Evolutionary conservation across 2,888 invertebrate species (phyloP).

Genomic region (Oscheius onirici): DNA sequence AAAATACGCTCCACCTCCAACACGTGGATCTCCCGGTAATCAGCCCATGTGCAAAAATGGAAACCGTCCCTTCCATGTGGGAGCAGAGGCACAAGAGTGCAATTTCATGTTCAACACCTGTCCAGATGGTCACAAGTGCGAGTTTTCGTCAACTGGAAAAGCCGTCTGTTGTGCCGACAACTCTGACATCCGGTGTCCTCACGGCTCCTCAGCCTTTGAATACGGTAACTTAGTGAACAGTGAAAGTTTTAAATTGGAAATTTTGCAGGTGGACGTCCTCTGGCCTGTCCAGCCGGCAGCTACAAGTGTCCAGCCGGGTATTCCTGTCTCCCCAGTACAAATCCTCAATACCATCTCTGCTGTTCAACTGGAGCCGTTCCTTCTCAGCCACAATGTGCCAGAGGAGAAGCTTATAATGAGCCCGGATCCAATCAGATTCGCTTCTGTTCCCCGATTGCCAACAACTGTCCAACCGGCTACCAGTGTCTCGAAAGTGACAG

Average conservation of each 20-base stretch:
- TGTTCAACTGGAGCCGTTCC: constrained; percentile 53
- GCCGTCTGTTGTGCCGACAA: constrained; percentile 54
- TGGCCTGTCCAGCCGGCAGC: constrained; percentile 68
- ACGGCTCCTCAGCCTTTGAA: constrained; percentile 61
- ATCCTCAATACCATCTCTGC: constrained; percentile 65
- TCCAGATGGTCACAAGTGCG: constrained; percentile 66
- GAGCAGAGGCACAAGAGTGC: constrained; percentile 52
- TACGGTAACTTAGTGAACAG: no score
- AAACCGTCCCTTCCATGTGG: constrained; percentile 38
- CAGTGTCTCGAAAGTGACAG: constrained; percentile 58
- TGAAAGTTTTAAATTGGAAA: no score
- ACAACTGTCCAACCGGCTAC: constrained; percentile 61
- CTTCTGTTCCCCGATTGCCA: constrained; percentile 56
- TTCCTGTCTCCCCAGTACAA: constrained; percentile 59
- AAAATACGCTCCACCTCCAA: constrained; percentile 48
- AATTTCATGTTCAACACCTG: constrained; percentile 69
- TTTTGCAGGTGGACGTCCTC: constrained; percentile 68
- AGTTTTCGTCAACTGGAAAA: constrained; percentile 59
- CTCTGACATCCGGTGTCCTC: constrained; percentile 60
- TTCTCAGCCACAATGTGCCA: constrained; percentile 62
- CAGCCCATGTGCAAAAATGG: constrained; percentile 49
- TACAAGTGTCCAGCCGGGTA: constrained; percentile 62
- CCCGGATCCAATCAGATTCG: constrained; percentile 51
- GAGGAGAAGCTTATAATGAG: constrained; percentile 65
- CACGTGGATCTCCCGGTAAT: constrained; percentile 12